Base-by-base conservation (phyloP, 2,888 invertebrate genomes). In the Trilocha varians region DNA sequence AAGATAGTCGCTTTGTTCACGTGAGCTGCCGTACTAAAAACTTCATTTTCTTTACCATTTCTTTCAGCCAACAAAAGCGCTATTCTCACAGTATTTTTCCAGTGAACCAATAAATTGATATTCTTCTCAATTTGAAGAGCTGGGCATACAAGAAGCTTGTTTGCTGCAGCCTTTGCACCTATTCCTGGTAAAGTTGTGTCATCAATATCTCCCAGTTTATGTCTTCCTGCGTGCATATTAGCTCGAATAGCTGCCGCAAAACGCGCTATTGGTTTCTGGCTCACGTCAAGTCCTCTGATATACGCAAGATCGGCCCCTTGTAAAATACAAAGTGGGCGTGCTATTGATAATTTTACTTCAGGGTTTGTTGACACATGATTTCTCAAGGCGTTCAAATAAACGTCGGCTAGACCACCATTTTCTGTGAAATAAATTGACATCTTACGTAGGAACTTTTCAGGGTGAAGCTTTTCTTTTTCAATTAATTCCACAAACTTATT, bases 111-210 rank as follows among this genome's bases (percentile, higher is more conserved):
- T 16, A 49, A 49, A 17, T 52, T 39, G 6, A 65, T 46, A 32
- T 63, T 44, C 0, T 36, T 38, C 4, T 62, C 55, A 13, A 62
- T 40, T 16, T 65, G 56, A 1, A 38, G 41, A 13, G 41, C 40
- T 32, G 58, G 62, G 41, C 70, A 70, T 16, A 50, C 48, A 4
- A 63, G 44, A 3, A 64, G 47, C 38, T 51, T 62, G 39, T 71
- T 74, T 0, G 70, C 63, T 2, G 75, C 47, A 13, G 67, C 62
- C 46, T 75, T 75, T 2, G 62, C 63, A 13, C 79, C 77, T 25
- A 61, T 40, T 38, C 48, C 38, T 8, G 45, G 47, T 70, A 70
- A 75, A 13, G 64, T 62, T 13, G 60, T 45, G 4, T 42, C 39
- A 3, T 63, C 50, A 5, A 71, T 50, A 34, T n/a, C n/a, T n/a